These are phyloP conservation scores for Uloborus diversus DNA, from an alignment of 1,140 invertebrate species.

Conservation along the genomic window DNA sequence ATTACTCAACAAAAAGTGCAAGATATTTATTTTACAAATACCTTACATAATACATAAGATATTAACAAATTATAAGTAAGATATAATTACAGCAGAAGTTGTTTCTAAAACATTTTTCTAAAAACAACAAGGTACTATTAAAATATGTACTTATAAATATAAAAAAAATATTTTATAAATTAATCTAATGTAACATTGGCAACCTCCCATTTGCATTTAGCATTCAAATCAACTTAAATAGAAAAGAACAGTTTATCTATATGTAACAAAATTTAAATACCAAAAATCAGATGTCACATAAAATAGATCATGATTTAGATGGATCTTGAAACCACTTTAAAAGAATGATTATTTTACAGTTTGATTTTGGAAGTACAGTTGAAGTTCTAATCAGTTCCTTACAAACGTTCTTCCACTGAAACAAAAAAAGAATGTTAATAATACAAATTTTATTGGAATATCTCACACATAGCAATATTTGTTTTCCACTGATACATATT, in stretches of 20 bases:
- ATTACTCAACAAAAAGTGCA: slow-evolving; percentile 23
- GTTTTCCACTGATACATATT: no score
- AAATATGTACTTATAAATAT: background rate
- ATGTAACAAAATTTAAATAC: no score
- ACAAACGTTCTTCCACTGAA: slow-evolving; percentile 58
- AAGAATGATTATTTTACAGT: slow-evolving; percentile 41
- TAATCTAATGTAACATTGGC: no score
- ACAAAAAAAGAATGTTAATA: slow-evolving; percentile 14
- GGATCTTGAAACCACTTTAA: no score
- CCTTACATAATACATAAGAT: slow-evolving; percentile 34
- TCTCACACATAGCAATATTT: no score
- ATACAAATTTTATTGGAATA: no score
- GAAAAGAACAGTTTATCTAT: no score
- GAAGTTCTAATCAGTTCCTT: slow-evolving; percentile 18
- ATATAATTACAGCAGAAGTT: slow-evolving; percentile 8
- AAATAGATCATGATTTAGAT: no score
- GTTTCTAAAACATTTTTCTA: background rate
- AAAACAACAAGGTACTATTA: background rate
- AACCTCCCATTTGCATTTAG: no score
- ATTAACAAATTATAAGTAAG: background rate
- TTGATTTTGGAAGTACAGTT: slow-evolving; percentile 14
- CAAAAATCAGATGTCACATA: no score
- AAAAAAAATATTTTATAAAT: background rate
- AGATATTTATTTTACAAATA: slow-evolving; percentile 46
- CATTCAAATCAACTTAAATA: no score